Base-by-base conservation (phyloP, 2,113 vertebrate species). In the Elachura formosa region DNA sequence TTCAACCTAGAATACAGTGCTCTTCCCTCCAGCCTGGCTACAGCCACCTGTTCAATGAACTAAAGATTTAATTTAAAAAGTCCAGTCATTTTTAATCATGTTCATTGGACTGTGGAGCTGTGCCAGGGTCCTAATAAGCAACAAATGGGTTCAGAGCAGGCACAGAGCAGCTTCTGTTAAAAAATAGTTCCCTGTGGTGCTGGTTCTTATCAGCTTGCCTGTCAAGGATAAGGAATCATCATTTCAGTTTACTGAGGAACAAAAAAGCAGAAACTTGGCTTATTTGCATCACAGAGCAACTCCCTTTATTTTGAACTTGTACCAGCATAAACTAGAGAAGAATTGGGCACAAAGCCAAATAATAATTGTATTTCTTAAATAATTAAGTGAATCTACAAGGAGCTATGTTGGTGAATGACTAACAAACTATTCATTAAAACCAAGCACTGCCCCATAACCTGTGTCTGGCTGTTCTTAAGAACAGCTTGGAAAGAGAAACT, bases 81-180 rank as follows among this genome's bases (percentile, higher is more conserved):
- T 94, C 78, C 87, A 87, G 64, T 74, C 14, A 16, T 51, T 91
- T 95, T 93, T 84, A 86, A 88, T 93, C 43, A 16, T 8, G 28
- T 87, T 91, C 28, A 4, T 79, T 83, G 87, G 59, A 8, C 72
- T 85, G 68, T 69, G 93, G 91, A 88, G 63, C 67, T 71, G 51
- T 93, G 91, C 87, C 93, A 95, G 84, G 84, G 81, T 91, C 84
- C 72, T 76, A 34, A 88, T 67, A 94, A 80, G 87, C 36, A 88
- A 31, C 78, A 90, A 95, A 96, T 91, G 90, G 84, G 68, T 94
- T 95, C 75, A 76, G 90, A 83, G 84, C 68, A 89, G 64, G 64
- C 73, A 92, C 64, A 38, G n/a, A 45, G 58, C 49, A 69, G 87
- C 18, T 83, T 79, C 90, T 85, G 67, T 33, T 73, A 66, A 75